Evolutionary conservation across 2,113 vertebrate species (phyloP).

Genomic region (Indicator maculatus): DNA sequence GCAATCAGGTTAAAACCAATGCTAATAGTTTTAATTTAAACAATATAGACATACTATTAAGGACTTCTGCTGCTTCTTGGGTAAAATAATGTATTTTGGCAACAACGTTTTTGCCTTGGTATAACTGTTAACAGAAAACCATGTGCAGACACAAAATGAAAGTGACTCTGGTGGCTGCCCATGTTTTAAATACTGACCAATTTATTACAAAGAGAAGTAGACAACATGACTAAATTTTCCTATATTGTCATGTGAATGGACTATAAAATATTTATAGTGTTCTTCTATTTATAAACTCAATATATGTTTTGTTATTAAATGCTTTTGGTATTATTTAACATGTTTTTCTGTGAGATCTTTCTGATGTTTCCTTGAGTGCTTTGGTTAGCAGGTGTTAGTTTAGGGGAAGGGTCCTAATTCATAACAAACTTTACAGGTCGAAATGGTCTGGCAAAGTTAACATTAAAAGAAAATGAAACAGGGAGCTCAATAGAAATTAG

Average conservation of each 20-base stretch:
- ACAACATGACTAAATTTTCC: background rate
- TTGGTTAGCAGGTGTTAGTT: background rate
- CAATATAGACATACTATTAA: background rate
- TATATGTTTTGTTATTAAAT: background rate
- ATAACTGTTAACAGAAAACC: background rate
- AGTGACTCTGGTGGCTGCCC: background rate
- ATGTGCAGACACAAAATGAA: background rate
- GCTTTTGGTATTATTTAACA: background rate
- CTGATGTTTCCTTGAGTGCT: background rate
- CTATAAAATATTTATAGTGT: background rate
- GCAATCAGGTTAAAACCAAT: background rate
- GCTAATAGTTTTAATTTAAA: background rate
- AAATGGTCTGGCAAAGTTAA: background rate
- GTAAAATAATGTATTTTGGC: background rate
- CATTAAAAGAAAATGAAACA: background rate
- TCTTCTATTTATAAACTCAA: background rate
- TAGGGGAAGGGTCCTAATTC: fast-evolving
- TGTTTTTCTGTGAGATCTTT: background rate
- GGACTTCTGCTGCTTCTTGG: background rate
- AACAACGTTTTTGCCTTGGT: background rate
- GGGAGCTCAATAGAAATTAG: background rate
- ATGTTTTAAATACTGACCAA: background rate
- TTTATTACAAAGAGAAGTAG: background rate
- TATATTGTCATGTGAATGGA: background rate
- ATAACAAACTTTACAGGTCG: background rate